phyloP scores from a whole-genome alignment of 1,140 invertebrate genomes.

The Spodoptera litura region DNA sequence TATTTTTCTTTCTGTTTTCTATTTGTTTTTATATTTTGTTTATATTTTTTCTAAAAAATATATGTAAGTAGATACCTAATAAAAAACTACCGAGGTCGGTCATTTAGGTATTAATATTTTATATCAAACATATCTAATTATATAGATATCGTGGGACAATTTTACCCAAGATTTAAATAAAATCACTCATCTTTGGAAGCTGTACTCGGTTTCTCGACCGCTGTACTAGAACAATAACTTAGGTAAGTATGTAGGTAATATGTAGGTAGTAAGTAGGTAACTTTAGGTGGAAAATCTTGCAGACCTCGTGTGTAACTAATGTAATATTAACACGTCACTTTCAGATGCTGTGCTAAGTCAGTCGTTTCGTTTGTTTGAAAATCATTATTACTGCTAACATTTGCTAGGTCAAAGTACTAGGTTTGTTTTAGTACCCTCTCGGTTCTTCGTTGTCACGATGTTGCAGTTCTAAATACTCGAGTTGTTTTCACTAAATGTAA shows the following conservation, averaged over 20 bases:
- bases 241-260: neutral
- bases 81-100: too few relatives aligned
- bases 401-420: conserved; percentile 8
- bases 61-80: too few relatives aligned
- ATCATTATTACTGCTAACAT: conserved; percentile 30
- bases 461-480: neutral
- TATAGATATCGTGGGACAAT: too few relatives aligned
- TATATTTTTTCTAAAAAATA: too few relatives aligned
- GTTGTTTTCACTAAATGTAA: too few relatives aligned
- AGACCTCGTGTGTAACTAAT: conserved; percentile 6
- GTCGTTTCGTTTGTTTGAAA: conserved; percentile 27
- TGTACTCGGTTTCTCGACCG: too few relatives aligned
- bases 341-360: conserved; percentile 15
- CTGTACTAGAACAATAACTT: neutral
- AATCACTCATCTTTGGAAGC: too few relatives aligned
- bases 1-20: too few relatives aligned
- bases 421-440: neutral
- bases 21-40: too few relatives aligned
- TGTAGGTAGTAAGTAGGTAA: neutral
- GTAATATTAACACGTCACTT: conserved; percentile 23
- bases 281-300: neutral
- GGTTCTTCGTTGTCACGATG: neutral
- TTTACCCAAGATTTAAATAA: too few relatives aligned
- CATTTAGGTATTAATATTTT: too few relatives aligned
- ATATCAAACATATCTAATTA: too few relatives aligned